Percentiles rank a stretch among this genome's conserved stretches.
Evolutionary conservation across 2,888 invertebrate genomes (phyloP).

Genomic region (Drosophila nr. perissopoda): DNA sequence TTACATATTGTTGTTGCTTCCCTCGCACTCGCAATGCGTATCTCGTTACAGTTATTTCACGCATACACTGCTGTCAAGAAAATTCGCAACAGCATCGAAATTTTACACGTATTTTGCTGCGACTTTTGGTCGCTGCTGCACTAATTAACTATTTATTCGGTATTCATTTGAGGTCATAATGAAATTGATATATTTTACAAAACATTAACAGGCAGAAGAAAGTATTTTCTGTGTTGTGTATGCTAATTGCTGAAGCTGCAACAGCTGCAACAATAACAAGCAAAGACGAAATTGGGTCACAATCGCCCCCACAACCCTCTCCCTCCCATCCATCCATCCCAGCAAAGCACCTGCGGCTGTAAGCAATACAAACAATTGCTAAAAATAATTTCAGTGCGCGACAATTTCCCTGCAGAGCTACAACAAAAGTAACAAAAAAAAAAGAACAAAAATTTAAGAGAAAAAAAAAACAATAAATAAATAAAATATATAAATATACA

Average conservation of each 20-base stretch:
- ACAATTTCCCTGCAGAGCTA: conserved; percentile 61
- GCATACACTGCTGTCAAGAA: conserved; percentile 66
- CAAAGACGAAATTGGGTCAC: conserved; percentile 66
- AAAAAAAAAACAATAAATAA: not conserved
- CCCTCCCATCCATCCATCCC: not conserved
- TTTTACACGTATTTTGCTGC: not conserved
- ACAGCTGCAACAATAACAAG: conserved; percentile 35
- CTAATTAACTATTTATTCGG: not conserved
- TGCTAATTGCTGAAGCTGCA: conserved; percentile 50
- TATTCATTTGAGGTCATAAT: not conserved
- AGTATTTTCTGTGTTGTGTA: conserved; percentile 18
- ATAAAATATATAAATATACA: conserved; percentile 11
- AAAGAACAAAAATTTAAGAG: not conserved
- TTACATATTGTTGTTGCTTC: conserved; percentile 3
- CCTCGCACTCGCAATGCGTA: conserved; percentile 31
- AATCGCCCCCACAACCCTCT: conserved; percentile 16
- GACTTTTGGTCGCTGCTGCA: conserved; percentile 2
- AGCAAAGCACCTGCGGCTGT: conserved; percentile 40
- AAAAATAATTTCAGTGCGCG: conserved; percentile 74
- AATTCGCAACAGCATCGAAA: conserved; percentile 39
- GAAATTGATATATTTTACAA: not conserved
- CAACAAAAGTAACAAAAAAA: conserved; percentile 19
- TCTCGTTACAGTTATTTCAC: conserved; percentile 74
- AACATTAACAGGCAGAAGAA: not conserved
- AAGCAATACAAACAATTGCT: conserved; percentile 68